phyloP scores from a whole-genome alignment of 2,888 invertebrate species.

The Lasioglossum figueresi region DNA sequence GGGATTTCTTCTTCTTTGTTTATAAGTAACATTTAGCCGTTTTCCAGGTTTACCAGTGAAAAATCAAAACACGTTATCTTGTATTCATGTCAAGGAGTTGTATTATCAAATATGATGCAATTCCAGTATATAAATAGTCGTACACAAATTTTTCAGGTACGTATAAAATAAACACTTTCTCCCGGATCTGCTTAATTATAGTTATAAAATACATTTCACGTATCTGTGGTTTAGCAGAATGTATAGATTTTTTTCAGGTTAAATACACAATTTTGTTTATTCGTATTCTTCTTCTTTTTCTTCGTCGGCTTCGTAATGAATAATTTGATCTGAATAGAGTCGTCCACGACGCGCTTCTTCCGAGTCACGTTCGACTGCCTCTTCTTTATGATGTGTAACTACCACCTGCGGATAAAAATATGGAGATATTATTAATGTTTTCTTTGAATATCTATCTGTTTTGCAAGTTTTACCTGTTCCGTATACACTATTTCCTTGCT shows the following conservation, averaged over 20 bases:
- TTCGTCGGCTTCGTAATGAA: slow-evolving; percentile 17
- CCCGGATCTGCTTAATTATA: background rate
- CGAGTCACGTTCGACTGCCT: background rate
- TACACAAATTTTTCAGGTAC: background rate
- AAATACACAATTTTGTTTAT: background rate
- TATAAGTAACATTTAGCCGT: background rate
- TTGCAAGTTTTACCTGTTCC: slow-evolving; percentile 8
- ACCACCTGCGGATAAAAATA: background rate
- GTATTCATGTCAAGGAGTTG: background rate
- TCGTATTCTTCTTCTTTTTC: slow-evolving; percentile 29
- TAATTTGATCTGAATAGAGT: background rate
- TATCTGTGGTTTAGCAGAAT: background rate
- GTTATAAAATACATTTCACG: background rate
- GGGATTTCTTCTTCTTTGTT: too few species aligned
- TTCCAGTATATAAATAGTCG: background rate
- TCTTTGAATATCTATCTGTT: background rate
- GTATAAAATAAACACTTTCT: background rate
- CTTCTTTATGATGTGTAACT: background rate
- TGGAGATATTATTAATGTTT: background rate
- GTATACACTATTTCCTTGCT: slow-evolving; percentile 6
- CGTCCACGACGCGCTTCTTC: background rate
- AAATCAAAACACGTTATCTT: background rate
- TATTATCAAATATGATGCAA: background rate
- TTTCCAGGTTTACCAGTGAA: background rate
- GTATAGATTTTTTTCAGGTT: too few species aligned